Evolutionary conservation across 2,888 invertebrate species (phyloP).

Genomic region (Allophyes oxyacanthae): DNA sequence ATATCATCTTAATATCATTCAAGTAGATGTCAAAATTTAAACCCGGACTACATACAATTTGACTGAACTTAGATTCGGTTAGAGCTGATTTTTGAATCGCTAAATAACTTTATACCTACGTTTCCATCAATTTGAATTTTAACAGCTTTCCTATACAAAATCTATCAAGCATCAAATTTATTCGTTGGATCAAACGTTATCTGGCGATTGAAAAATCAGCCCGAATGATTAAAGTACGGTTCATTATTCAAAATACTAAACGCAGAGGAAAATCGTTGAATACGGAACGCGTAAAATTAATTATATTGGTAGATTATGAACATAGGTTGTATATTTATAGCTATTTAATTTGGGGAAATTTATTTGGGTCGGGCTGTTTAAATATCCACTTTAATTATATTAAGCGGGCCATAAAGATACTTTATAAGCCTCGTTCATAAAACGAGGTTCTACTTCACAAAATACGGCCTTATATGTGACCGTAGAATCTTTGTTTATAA

Average conservation of each 20-base stretch:
- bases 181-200: too few species aligned
- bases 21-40: too few species aligned
- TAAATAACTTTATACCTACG: too few species aligned
- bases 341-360: constrained; percentile 42
- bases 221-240: too few species aligned
- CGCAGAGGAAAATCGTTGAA: neutral
- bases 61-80: too few species aligned
- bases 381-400: constrained; percentile 50
- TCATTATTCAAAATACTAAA: neutral
- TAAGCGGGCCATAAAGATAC: constrained; percentile 43
- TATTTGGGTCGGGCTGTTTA: constrained; percentile 45
- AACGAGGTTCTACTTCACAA: constrained; percentile 27
- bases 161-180: too few species aligned
- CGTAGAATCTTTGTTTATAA: constrained; percentile 36
- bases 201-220: too few species aligned
- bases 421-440: constrained; percentile 40
- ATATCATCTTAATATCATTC: too few species aligned
- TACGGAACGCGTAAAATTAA: constrained; percentile 3
- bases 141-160: too few species aligned
- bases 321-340: constrained; percentile 22
- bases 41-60: too few species aligned
- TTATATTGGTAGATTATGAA: constrained; percentile 15
- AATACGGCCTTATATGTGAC: constrained; percentile 22
- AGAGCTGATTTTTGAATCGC: too few species aligned
- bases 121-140: too few species aligned